Base-by-base conservation (phyloP, 2,888 invertebrate species). In the Pherbina coryleti region DNA sequence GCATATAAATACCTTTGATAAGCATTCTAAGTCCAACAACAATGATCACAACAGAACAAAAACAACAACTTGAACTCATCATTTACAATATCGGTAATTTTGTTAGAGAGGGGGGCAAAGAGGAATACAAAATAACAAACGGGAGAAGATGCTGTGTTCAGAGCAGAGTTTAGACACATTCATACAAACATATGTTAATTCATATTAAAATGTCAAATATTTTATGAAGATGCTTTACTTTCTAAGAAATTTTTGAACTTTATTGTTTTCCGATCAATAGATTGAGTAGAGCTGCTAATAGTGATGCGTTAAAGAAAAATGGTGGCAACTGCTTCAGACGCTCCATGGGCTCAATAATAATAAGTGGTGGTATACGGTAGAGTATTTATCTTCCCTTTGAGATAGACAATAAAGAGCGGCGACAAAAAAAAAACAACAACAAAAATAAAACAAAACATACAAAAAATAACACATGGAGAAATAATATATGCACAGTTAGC, bases 81-180 rank as follows among this genome's bases (percentile, higher is more conserved):
- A 80, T 79, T 82, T 79, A 80, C 71, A 77, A 78, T 79, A 79
- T 81, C 81, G 81, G 80, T 80, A 79, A 80, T 81, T 81, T 81
- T 80, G 78, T 81, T 82, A 79, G 34, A 22, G 31, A 66, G 17
- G 62, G n/a, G n/a, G n/a, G n/a, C n/a, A n/a, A n/a, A n/a, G n/a
- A n/a, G n/a, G n/a, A 31, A 37, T 5, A n/a, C n/a, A 34, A 66
- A 66, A 37, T 28, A 19, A 9, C 37, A 66, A 34, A 9, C 31
- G 19, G 19, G 19, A 19, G 55, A 22, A 22, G 22, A 22, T 19
- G 55, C n/a, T 55, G 55, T 22, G 55, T 8, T 51, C 3, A 55
- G 8, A 19, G 14, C 7, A 4, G 44, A 44, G 14, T 14, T 44
- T 44, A 55, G 55, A 55, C 19, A 55, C 19, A 55, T 22, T 55